Percentiles rank a stretch among this genome's conserved stretches.
Conservation (phyloP, 2,888 invertebrate genomes). For the Anaspis maculata region DNA sequence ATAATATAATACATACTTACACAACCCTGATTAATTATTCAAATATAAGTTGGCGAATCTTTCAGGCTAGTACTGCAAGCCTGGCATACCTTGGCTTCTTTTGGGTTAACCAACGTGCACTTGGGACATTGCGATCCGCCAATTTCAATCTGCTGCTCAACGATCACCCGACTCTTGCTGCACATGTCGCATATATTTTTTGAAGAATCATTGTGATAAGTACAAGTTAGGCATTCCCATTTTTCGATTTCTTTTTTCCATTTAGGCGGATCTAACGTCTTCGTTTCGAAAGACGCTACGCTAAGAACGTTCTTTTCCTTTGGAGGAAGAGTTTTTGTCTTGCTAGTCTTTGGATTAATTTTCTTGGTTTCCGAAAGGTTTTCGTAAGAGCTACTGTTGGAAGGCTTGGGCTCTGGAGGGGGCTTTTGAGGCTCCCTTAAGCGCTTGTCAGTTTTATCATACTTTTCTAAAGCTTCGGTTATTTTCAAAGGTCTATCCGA, state of each 20-base stretch:
- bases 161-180: conserved; percentile 45
- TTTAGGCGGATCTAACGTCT: too few species aligned
- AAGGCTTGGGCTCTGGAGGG: conserved; percentile 22
- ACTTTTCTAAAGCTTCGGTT: conserved; percentile 42
- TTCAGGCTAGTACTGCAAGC: conserved; percentile 61
- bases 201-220: conserved; percentile 52
- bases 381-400: conserved; percentile 38
- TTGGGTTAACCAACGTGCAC: conserved; percentile 68
- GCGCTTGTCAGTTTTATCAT: conserved; percentile 21
- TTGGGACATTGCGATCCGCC: conserved; percentile 67
- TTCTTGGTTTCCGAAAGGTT: conserved; percentile 24
- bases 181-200: conserved; percentile 67
- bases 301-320: background rate
- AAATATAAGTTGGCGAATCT: conserved; percentile 71
- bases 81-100: conserved; percentile 55
- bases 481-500: conserved; percentile 47
- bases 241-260: conserved; percentile 25
- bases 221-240: conserved; percentile 68
- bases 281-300: background rate
- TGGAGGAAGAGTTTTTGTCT: background rate
- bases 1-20: too few species aligned
- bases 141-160: conserved; percentile 54
- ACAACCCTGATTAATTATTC: too few species aligned
- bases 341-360: background rate
- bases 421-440: background rate